Base-by-base conservation (phyloP, 2,888 invertebrate genomes). In the Trilocha varians region DNA sequence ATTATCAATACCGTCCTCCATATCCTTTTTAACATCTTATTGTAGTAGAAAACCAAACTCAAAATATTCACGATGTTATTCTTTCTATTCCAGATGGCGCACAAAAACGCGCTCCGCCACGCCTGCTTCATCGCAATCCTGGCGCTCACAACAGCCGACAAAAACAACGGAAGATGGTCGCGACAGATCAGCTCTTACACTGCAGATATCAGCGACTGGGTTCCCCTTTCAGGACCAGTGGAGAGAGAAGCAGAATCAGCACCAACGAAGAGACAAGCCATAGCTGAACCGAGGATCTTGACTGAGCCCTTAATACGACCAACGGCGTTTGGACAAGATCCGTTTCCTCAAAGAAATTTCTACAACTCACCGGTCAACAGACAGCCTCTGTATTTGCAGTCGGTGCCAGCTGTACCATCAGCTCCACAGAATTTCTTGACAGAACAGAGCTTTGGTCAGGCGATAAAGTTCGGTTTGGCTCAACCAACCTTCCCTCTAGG, bases 121-220 rank as follows among this genome's bases (percentile, higher is more conserved):
- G 64, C 69, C 52, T 70, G 69, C 54, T 54, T 78, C 44, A 51
- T 69, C 46, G 45, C 65, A 34, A 50, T 79, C 44, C 57, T 77
- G 32, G 65, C 66, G 17, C 51, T 62, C 44, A 59, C 68, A 42
- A 52, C 64, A 49, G 58, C 71, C 41, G 65, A 62, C 9, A 70
- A 67, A 46, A 72, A 73, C 34, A 74, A 75, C 49, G 56, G 71
- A n/a, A 67, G 85, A 63, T 85, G 85, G 85, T 85, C 85, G 13
- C 71, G 85, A 9, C 85, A 85, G 50, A 78, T 85, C 63, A 83
- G 83, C 64, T 69, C 82, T 5, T 83, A 84, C 56, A 84, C 78
- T 18, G 65, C 84, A 15, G 85, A 83, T 48, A 77, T 79, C 42
- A 65, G 79, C 48, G 85, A 85, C 63, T 85, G 85, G 85, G 77